phyloP scores from a whole-genome alignment of 2,888 invertebrate species.

The Ormia ochracea region DNA sequence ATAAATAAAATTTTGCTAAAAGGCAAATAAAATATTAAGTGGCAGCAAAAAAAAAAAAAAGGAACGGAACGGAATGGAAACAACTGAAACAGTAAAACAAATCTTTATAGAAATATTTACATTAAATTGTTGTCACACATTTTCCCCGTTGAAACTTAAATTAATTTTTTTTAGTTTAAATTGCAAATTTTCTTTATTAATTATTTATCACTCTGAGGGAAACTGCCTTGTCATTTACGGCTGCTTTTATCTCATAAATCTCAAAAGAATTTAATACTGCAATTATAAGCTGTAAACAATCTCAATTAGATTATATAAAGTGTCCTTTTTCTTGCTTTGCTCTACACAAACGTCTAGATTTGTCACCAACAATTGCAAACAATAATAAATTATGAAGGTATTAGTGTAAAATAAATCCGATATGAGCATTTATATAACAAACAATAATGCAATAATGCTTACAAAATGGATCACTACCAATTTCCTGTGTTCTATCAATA shows the following conservation, averaged over 20 bases:
- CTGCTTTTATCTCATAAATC: not conserved
- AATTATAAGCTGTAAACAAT: not conserved
- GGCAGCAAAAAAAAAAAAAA: too few species aligned
- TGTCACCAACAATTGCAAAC: not conserved
- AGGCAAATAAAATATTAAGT: too few species aligned
- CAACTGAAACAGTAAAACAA: too few species aligned
- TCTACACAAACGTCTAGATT: not conserved
- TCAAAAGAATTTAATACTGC: not conserved
- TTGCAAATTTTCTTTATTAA: too few species aligned
- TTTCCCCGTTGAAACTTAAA: too few species aligned
- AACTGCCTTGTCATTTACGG: not conserved
- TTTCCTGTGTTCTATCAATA: not conserved
- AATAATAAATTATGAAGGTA: not conserved
- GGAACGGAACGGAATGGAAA: too few species aligned
- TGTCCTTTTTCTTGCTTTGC: not conserved
- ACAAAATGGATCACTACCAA: not conserved
- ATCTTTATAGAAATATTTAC: too few species aligned
- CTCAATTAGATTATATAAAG: conserved; percentile 7
- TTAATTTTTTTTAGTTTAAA: too few species aligned
- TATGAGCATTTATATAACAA: not conserved
- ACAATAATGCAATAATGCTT: conserved; percentile 3
- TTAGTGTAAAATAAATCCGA: not conserved
- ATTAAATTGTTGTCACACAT: too few species aligned
- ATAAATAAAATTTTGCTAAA: too few species aligned
- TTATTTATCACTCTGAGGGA: too few species aligned